Percentiles rank a stretch among this genome's conserved stretches.
Evolutionary conservation across 2,113 vertebrate genomes (phyloP).

Genomic region (Eretmochelys imbricata): DNA sequence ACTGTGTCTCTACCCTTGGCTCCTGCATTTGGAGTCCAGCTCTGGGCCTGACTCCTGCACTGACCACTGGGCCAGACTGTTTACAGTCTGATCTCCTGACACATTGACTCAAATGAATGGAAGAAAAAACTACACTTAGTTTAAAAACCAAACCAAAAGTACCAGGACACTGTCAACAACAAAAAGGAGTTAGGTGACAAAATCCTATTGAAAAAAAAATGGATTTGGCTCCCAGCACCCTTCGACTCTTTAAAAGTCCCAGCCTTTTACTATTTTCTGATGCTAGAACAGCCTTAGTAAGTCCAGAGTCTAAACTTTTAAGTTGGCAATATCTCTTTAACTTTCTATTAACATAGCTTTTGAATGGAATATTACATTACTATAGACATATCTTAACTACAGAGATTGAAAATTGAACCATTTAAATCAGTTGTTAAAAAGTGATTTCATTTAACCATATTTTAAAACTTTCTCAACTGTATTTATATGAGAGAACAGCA

Average conservation of each 20-base stretch:
- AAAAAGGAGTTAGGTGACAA: background rate
- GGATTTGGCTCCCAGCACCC: background rate
- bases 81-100: background rate
- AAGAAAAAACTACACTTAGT: no score
- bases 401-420: background rate
- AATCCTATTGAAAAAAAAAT: background rate
- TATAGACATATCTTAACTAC: background rate
- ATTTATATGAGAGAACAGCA: background rate
- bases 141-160: background rate
- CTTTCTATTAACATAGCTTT: background rate
- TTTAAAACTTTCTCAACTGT: background rate
- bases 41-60: background rate
- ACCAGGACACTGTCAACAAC: no score
- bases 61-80: background rate
- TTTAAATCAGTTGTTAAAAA: background rate
- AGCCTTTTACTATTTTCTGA: fast-evolving
- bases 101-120: background rate
- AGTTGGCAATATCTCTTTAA: background rate
- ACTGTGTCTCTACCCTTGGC: no score
- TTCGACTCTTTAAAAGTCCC: background rate
- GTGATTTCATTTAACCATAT: background rate
- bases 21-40: no score
- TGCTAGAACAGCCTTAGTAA: background rate
- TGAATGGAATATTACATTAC: background rate
- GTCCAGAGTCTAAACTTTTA: background rate